Conservation (phyloP, 1,140 invertebrate species). For the Sitobion miscanthi region DNA sequence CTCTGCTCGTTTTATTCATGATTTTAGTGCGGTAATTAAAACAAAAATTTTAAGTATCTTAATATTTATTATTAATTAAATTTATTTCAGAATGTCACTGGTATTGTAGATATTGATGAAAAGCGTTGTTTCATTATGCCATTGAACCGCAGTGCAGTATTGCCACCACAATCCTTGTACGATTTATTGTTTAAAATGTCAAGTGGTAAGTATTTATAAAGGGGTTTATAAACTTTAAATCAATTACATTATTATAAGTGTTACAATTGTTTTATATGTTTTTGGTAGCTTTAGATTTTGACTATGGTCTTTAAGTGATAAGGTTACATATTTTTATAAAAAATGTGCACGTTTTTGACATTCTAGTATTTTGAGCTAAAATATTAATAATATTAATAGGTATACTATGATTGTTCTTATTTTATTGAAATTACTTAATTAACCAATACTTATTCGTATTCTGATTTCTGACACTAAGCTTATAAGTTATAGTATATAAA, state of each 20-base stretch:
- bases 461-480: neutral
- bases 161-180: slow-evolving; percentile 78
- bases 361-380: too few species aligned
- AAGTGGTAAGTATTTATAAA: slow-evolving; percentile 65
- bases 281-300: neutral
- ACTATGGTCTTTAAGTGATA: neutral
- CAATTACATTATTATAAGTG: neutral
- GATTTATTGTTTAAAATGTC: slow-evolving; percentile 83
- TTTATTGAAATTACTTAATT: neutral
- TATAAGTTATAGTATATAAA: too few species aligned
- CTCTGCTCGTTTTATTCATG: slow-evolving; percentile 84
- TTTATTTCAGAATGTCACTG: slow-evolving; percentile 74
- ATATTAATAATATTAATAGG: neutral
- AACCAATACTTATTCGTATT: neutral
- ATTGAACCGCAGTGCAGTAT: slow-evolving; percentile 75
- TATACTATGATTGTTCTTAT: neutral
- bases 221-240: neutral
- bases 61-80: slow-evolving; percentile 2
- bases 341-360: neutral
- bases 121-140: slow-evolving; percentile 88
- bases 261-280: neutral
- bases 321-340: neutral
- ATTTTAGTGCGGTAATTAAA: slow-evolving; percentile 77
- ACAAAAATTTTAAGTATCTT: neutral
- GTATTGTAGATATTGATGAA: slow-evolving; percentile 81